phyloP scores from a whole-genome alignment of 2,113 vertebrate species.

The Morone chrysops region DNA sequence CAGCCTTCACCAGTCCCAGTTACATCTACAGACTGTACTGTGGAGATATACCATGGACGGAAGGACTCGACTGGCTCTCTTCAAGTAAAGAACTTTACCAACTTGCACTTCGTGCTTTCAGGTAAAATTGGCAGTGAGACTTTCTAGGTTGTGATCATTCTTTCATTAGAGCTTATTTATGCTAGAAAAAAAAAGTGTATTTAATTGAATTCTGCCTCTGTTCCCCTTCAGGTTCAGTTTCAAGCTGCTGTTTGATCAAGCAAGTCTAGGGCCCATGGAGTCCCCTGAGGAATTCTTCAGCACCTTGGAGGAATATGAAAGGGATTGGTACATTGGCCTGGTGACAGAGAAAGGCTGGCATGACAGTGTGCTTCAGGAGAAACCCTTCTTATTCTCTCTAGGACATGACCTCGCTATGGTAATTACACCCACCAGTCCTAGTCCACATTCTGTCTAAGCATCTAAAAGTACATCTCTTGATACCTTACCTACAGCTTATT shows the following conservation, averaged over 20 bases:
- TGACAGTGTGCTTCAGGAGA: constrained; percentile 93
- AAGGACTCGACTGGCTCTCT: constrained; percentile 92
- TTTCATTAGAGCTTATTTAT: constrained; percentile 1
- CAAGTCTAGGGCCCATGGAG: constrained; percentile 92
- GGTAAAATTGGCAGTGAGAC: constrained; percentile 83
- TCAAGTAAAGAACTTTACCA: constrained; percentile 93
- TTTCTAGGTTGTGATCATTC: not conserved
- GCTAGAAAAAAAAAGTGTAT: not conserved
- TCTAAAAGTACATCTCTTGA: not conserved
- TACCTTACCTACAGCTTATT: not conserved
- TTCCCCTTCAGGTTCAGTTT: constrained; percentile 89
- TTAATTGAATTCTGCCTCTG: constrained; percentile 15
- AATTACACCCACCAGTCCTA: constrained; percentile 66
- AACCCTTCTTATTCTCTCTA: constrained; percentile 94
- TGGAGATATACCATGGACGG: constrained; percentile 92
- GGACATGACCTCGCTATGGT: constrained; percentile 96
- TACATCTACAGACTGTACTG: constrained; percentile 92
- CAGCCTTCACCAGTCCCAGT: constrained; percentile 87
- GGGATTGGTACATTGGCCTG: constrained; percentile 94
- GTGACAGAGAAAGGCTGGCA: constrained; percentile 94
- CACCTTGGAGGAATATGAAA: constrained; percentile 92
- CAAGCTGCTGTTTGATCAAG: constrained; percentile 97
- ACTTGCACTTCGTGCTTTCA: constrained; percentile 93
- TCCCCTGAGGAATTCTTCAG: constrained; percentile 89
- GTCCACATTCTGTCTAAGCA: not conserved